A percentile compares a stretch with the other conserved stretches of the same genome.
Conservation (phyloP, 2,888 invertebrate genomes). For the Diabrotica balteata region DNA sequence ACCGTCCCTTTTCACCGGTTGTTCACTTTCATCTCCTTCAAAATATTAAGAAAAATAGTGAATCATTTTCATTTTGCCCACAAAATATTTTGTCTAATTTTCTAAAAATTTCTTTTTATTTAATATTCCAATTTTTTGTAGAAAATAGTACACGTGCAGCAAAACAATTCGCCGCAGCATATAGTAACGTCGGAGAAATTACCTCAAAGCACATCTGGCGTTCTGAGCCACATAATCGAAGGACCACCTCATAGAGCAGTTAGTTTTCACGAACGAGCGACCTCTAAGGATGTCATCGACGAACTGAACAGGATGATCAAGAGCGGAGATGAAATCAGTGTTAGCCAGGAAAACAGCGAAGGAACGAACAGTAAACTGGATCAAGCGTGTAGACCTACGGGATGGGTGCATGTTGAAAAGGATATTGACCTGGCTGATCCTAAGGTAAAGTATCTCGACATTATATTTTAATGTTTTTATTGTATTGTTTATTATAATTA, state of each 20-base stretch:
- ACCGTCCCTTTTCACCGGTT: too few relatives aligned
- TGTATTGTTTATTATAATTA: too few relatives aligned
- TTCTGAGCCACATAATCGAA: slow-evolving; percentile 58
- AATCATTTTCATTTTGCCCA: too few relatives aligned
- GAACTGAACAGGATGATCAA: slow-evolving; percentile 73
- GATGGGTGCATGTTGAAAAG: slow-evolving; percentile 81
- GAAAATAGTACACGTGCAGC: slow-evolving; percentile 48
- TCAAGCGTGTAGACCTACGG: slow-evolving; percentile 74
- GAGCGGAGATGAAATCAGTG: slow-evolving; percentile 62
- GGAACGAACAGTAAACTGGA: slow-evolving; percentile 62
- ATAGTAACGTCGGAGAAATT: slow-evolving; percentile 57
- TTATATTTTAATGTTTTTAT: too few relatives aligned
- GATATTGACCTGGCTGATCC: slow-evolving; percentile 81
- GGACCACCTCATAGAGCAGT: slow-evolving; percentile 67
- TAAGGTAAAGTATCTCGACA: slow-evolving; percentile 63
- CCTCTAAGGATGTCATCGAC: slow-evolving; percentile 79
- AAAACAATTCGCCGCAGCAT: slow-evolving; percentile 47
- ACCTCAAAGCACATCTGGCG: slow-evolving; percentile 54
- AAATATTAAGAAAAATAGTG: too few relatives aligned
- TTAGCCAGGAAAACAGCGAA: slow-evolving; percentile 34
- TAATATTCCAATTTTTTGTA: slow-evolving; percentile 5
- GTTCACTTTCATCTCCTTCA: too few relatives aligned
- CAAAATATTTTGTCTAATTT: too few relatives aligned
- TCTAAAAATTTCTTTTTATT: too few relatives aligned
- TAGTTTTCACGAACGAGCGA: slow-evolving; percentile 77